Percentiles rank a stretch among this genome's conserved stretches.
phyloP scores from a whole-genome alignment of 2,888 invertebrate species.

The Ischnura elegans region DNA sequence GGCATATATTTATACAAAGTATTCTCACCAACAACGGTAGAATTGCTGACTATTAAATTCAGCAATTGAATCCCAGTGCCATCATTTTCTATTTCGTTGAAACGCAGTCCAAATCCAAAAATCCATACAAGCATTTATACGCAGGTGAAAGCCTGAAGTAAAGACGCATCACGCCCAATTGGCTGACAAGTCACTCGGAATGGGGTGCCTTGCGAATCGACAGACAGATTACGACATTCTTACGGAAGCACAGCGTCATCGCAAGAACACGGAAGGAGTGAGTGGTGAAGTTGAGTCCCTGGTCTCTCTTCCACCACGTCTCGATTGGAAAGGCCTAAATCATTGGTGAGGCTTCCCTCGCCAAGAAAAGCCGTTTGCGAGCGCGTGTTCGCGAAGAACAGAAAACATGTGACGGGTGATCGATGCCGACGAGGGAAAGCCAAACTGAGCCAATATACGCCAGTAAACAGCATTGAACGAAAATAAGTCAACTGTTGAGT shows the following conservation, averaged over 20 bases:
- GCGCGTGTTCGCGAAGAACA: background rate
- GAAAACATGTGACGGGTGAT: background rate
- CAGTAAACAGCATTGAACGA: background rate
- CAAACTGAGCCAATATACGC: background rate
- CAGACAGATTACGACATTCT: background rate
- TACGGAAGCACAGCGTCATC: background rate
- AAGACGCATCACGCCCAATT: conserved; percentile 30
- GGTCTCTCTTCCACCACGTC: conserved; percentile 19
- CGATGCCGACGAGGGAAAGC: background rate
- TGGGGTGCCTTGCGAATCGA: conserved; percentile 26
- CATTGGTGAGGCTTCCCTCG: background rate
- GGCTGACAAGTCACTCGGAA: conserved; percentile 5
- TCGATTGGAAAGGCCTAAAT: conserved; percentile 19
- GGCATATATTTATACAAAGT: too few species aligned
- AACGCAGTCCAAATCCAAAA: background rate
- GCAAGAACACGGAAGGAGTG: background rate
- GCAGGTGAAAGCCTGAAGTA: background rate
- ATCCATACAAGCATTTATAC: background rate
- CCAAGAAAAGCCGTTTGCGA: background rate
- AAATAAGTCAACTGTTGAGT: background rate
- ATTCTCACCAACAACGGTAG: too few species aligned
- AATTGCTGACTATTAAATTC: too few species aligned
- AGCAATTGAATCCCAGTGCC: too few species aligned
- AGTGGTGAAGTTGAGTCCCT: background rate
- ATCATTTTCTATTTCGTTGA: too few species aligned